These are phyloP conservation scores for Maniola jurtina DNA, from an alignment of 1,140 invertebrate genomes.

Conservation along the genomic window DNA sequence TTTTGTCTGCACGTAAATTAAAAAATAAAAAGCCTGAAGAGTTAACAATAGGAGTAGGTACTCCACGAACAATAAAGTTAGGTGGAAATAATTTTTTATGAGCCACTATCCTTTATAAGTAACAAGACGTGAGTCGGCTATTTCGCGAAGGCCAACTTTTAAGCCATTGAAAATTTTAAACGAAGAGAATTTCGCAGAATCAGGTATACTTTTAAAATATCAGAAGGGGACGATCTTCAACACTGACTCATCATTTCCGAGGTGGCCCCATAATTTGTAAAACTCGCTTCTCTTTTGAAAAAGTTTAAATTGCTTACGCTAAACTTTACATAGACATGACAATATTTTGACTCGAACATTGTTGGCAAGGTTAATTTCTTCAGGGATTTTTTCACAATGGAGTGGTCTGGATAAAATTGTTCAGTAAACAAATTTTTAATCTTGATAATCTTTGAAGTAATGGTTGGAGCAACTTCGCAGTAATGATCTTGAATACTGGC, in stretches of 20 bases:
- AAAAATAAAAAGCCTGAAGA: background rate
- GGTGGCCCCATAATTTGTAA: conserved; percentile 26
- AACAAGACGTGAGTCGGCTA: conserved; percentile 27
- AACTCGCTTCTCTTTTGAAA: conserved; percentile 26
- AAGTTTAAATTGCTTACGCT: conserved; percentile 32
- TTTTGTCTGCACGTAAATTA: background rate
- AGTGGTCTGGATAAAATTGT: conserved; percentile 1
- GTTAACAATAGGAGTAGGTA: background rate
- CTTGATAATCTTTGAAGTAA: conserved; percentile 1
- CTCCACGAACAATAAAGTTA: background rate
- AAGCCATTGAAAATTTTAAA: conserved; percentile 31
- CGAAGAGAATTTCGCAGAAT: conserved; percentile 29
- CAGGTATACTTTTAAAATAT: conserved; percentile 33
- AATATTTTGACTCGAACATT: conserved; percentile 23
- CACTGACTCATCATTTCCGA: conserved; percentile 31
- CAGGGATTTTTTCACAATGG: conserved; percentile 14
- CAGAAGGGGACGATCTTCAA: conserved; percentile 20
- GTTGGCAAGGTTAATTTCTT: conserved; percentile 22
- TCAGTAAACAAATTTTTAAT: conserved; percentile 9
- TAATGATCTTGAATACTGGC: conserved; percentile 4
- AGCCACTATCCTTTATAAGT: conserved; percentile 26
- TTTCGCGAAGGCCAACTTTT: conserved; percentile 23
- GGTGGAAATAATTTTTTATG: conserved; percentile 4
- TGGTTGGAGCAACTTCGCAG: conserved; percentile 12
- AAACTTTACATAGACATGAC: conserved; percentile 28